These are phyloP conservation scores for Brevimyrus niger DNA, from an alignment of 2,113 vertebrate genomes.

Conservation along the genomic window DNA sequence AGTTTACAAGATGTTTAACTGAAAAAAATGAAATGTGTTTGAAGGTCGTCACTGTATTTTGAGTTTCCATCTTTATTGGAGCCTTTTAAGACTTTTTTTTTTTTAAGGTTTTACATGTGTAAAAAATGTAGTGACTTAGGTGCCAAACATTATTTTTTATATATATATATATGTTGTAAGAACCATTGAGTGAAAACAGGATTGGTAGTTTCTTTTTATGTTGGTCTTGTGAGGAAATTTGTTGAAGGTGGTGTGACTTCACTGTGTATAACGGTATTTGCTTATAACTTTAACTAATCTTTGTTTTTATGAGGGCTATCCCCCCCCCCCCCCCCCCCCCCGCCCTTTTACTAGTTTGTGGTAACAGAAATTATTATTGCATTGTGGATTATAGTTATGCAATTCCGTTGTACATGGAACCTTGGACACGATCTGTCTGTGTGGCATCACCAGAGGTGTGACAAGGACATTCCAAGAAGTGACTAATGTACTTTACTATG, in stretches of 20 bases:
- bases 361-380: too few relatives aligned
- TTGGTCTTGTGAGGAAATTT: constrained; percentile 5
- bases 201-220: not conserved
- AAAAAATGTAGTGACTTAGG: constrained; percentile 11
- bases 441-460: too few relatives aligned
- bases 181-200: constrained; percentile 7
- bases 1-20: constrained; percentile 6
- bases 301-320: constrained; percentile 15
- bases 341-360: too few relatives aligned
- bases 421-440: too few relatives aligned
- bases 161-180: constrained; percentile 4
- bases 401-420: too few relatives aligned
- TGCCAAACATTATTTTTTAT: constrained; percentile 25
- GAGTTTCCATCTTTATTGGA: not conserved
- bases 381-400: too few relatives aligned
- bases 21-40: not conserved
- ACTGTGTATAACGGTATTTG: constrained; percentile 18
- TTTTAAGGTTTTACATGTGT: not conserved
- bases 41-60: not conserved
- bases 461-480: too few relatives aligned
- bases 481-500: too few relatives aligned
- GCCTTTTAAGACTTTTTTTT: not conserved
- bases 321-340: too few relatives aligned
- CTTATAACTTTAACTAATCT: constrained; percentile 6
- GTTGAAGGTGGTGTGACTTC: constrained; percentile 5